Conservation (phyloP, 2,888 invertebrate genomes). For the Drosophila limbata region DNA sequence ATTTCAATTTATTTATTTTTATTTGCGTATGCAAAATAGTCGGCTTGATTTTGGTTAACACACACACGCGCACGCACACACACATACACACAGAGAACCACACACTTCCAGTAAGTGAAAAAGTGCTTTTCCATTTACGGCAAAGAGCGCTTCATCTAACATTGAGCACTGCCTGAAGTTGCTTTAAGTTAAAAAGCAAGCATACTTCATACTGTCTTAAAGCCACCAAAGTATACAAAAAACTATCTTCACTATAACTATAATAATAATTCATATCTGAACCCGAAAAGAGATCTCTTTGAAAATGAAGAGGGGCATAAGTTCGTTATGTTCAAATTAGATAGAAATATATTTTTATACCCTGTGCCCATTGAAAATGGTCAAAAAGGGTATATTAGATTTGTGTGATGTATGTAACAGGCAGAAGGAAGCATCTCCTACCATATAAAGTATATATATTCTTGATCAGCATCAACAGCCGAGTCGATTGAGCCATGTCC, state of each 20-base stretch:
- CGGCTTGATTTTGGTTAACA: slow-evolving; percentile 71
- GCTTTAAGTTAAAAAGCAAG: slow-evolving; percentile 11
- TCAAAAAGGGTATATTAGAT: no score
- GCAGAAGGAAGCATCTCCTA: no score
- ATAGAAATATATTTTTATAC: no score
- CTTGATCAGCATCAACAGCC: no score
- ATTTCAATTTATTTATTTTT: slow-evolving; percentile 80
- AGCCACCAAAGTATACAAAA: background rate
- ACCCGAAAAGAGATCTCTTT: background rate
- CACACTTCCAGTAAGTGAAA: slow-evolving; percentile 22
- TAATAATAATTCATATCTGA: background rate
- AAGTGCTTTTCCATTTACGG: slow-evolving; percentile 58
- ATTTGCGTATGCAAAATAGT: slow-evolving; percentile 78
- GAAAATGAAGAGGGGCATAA: background rate
- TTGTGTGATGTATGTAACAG: no score
- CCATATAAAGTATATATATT: no score
- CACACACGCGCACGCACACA: slow-evolving; percentile 14
- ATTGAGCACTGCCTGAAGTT: background rate
- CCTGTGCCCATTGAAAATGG: no score
- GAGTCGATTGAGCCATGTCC: no score
- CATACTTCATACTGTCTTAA: background rate
- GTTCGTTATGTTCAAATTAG: background rate
- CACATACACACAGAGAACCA: slow-evolving; percentile 4
- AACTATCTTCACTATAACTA: background rate
- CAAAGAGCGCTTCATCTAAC: slow-evolving; percentile 11